Percentiles rank a stretch among this genome's conserved stretches.
These are phyloP conservation scores for Pogona vitticeps DNA, from an alignment of 2,113 vertebrate genomes.

Conservation along the genomic window DNA sequence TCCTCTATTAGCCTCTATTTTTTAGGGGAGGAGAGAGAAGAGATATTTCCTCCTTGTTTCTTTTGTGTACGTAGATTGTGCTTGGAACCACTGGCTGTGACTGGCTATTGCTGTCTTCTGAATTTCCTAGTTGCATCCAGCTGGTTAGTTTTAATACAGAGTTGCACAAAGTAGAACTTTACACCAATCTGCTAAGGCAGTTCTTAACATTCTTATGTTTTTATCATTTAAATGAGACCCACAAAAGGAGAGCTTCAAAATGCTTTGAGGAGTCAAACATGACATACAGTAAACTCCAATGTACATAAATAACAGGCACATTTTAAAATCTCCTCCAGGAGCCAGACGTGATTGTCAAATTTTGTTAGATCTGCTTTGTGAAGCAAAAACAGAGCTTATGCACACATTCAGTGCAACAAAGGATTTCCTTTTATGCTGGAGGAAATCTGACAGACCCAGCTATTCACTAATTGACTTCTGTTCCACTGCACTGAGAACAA, in stretches of 20 bases:
- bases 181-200: not conserved
- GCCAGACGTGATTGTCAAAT: slow-evolving; percentile 65
- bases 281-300: slow-evolving; percentile 54
- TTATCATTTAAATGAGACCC: slow-evolving; percentile 15
- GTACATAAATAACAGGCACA: slow-evolving; percentile 40
- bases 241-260: slow-evolving; percentile 44
- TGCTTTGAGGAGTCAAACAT: slow-evolving; percentile 54
- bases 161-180: not conserved
- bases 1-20: not conserved
- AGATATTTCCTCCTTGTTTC: too few species aligned
- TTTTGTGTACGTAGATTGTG: not conserved
- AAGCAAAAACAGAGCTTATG: slow-evolving; percentile 67
- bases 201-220: not conserved
- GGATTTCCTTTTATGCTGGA: slow-evolving; percentile 67
- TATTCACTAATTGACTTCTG: slow-evolving; percentile 60
- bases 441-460: slow-evolving; percentile 68
- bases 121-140: not conserved
- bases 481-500: slow-evolving; percentile 50
- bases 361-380: slow-evolving; percentile 59
- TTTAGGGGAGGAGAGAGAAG: not conserved
- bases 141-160: not conserved
- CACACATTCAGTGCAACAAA: slow-evolving; percentile 49
- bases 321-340: slow-evolving; percentile 59
- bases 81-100: not conserved
- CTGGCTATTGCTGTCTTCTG: not conserved